Conservation (phyloP, 2,888 invertebrate species). For the Acronicta psi region DNA sequence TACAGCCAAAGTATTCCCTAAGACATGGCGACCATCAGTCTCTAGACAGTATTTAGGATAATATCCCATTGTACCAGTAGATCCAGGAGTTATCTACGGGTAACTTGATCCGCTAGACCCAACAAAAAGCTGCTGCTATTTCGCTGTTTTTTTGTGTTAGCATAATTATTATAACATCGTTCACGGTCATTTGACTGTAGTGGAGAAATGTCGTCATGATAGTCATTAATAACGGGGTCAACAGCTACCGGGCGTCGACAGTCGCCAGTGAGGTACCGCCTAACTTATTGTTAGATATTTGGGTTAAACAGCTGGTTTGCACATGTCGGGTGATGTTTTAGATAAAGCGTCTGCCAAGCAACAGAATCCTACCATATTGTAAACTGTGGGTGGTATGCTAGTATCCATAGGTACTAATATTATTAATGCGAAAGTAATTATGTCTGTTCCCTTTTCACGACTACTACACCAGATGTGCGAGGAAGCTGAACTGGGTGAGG, state of each 20-base stretch:
- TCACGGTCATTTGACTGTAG: slow-evolving; percentile 63
- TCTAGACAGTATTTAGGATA: no score
- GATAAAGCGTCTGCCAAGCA: slow-evolving; percentile 55
- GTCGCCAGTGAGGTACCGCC: slow-evolving; percentile 17
- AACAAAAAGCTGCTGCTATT: no score
- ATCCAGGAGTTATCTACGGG: no score
- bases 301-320: slow-evolving; percentile 72
- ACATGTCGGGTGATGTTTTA: slow-evolving; percentile 64
- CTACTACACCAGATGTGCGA: no score
- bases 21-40: no score
- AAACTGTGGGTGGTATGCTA: slow-evolving; percentile 37
- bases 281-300: slow-evolving; percentile 63
- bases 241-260: slow-evolving; percentile 59
- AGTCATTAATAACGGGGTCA: slow-evolving; percentile 74
- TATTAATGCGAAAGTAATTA: not conserved
- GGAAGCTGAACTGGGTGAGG: no score
- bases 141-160: not conserved
- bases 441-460: no score
- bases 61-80: no score
- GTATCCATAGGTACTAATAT: slow-evolving; percentile 12
- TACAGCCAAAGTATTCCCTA: no score
- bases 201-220: slow-evolving; percentile 70
- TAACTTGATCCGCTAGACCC: no score
- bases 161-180: slow-evolving; percentile 48
- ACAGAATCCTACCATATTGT: slow-evolving; percentile 28